phyloP scores from a whole-genome alignment of 2,113 vertebrate genomes.

The Semnornis frantzii region DNA sequence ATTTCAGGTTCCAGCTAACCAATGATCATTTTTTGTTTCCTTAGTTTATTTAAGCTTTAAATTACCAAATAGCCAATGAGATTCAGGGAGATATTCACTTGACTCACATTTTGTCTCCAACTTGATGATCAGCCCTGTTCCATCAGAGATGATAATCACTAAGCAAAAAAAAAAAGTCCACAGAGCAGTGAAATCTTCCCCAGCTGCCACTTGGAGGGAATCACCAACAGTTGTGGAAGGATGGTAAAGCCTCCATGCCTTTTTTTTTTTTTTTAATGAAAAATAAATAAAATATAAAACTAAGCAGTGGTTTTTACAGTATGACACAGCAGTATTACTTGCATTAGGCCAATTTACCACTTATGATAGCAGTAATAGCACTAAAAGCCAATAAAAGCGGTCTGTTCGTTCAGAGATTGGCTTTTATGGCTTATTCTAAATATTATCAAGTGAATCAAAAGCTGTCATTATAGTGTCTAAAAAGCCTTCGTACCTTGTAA shows the following conservation, averaged over 20 bases:
- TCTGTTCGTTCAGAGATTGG: slow-evolving; percentile 77
- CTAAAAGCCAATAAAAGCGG: slow-evolving; percentile 83
- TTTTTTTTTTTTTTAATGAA: slow-evolving; percentile 17
- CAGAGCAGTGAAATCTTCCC: background rate
- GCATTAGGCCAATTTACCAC: slow-evolving; percentile 82
- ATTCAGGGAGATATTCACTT: background rate
- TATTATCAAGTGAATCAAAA: slow-evolving; percentile 82
- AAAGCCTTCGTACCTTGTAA: slow-evolving; percentile 81
- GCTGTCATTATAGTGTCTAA: slow-evolving; percentile 79
- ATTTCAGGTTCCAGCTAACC: background rate
- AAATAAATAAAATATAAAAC: slow-evolving; percentile 73
- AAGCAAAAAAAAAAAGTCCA: background rate
- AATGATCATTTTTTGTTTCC: background rate
- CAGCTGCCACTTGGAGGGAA: background rate
- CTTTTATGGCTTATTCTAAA: slow-evolving; percentile 82
- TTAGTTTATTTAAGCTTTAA: background rate
- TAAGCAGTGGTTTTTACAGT: slow-evolving; percentile 66
- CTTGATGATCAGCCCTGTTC: background rate
- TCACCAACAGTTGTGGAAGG: background rate
- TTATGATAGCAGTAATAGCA: slow-evolving; percentile 80
- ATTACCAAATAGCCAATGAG: background rate
- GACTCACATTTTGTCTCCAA: background rate
- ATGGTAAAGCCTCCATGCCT: background rate
- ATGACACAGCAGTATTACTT: slow-evolving; percentile 80
- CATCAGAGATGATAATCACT: background rate